Evolutionary conservation across 2,888 invertebrate genomes (phyloP).

Genomic region (Thera britannica): DNA sequence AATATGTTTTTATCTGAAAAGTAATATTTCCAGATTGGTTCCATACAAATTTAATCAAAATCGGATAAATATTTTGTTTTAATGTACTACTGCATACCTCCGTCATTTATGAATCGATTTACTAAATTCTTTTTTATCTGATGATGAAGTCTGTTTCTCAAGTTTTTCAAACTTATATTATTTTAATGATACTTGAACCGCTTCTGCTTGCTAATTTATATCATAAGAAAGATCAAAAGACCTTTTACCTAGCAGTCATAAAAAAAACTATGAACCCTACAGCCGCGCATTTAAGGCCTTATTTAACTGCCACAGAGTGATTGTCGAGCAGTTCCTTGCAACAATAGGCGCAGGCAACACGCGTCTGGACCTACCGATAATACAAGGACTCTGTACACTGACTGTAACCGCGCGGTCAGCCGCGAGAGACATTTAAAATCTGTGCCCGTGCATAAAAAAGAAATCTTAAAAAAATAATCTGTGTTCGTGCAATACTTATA

Average conservation of each 20-base stretch:
- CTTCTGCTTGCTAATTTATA: background rate
- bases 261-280: conserved; percentile 19
- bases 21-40: too few relatives aligned
- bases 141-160: too few relatives aligned
- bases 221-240: background rate
- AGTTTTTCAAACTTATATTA: too few relatives aligned
- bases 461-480: too few relatives aligned
- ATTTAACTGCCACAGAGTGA: conserved; percentile 26
- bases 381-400: conserved; percentile 69
- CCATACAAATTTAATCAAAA: too few relatives aligned
- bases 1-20: too few relatives aligned
- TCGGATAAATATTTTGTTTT: too few relatives aligned
- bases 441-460: conserved; percentile 51
- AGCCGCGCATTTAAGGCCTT: conserved; percentile 23
- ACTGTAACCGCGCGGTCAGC: conserved; percentile 39
- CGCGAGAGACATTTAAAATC: conserved; percentile 39
- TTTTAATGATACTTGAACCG: too few relatives aligned
- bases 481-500: too few relatives aligned
- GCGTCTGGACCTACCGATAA: conserved; percentile 38
- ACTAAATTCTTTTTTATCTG: too few relatives aligned
- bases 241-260: background rate
- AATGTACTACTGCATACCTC: too few relatives aligned
- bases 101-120: too few relatives aligned
- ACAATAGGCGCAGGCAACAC: conserved; percentile 32
- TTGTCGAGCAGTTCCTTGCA: conserved; percentile 27